phyloP scores from a whole-genome alignment of 2,888 invertebrate genomes.

The Eupithecia tripunctaria region DNA sequence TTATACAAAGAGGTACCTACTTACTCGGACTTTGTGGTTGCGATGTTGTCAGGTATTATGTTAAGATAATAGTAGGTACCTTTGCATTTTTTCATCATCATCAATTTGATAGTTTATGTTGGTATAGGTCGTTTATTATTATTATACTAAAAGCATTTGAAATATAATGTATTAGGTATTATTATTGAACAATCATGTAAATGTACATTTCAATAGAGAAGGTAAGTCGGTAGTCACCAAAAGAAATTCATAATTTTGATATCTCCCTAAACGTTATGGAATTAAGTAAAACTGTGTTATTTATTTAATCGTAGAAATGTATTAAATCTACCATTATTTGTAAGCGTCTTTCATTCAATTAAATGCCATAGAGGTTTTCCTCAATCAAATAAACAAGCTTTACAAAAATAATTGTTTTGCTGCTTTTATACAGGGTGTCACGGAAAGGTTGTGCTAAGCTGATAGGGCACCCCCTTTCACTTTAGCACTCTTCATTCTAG shows the following conservation, averaged over 20 bases:
- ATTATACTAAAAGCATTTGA: neutral
- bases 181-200: neutral
- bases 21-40: too few relatives aligned
- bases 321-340: slow-evolving; percentile 26
- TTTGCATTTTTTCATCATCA: slow-evolving; percentile 4
- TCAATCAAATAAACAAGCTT: slow-evolving; percentile 66
- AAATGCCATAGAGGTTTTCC: slow-evolving; percentile 76
- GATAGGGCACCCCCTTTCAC: too few relatives aligned
- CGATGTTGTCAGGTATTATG: neutral
- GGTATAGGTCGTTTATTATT: neutral
- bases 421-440: neutral
- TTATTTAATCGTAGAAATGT: slow-evolving; percentile 9
- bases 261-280: slow-evolving; percentile 43
- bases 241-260: slow-evolving; percentile 7
- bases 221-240: neutral
- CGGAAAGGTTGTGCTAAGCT: too few relatives aligned
- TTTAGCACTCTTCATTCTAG: too few relatives aligned
- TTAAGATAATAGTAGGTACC: neutral
- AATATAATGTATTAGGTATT: neutral
- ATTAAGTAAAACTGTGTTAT: slow-evolving; percentile 27
- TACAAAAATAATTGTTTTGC: slow-evolving; percentile 17
- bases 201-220: neutral
- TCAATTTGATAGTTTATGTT: neutral
- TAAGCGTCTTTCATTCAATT: slow-evolving; percentile 57
- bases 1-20: too few relatives aligned